Percentiles rank a stretch among this genome's conserved stretches.
Conservation (phyloP, 2,888 invertebrate genomes). For the Pollenia angustigena region DNA sequence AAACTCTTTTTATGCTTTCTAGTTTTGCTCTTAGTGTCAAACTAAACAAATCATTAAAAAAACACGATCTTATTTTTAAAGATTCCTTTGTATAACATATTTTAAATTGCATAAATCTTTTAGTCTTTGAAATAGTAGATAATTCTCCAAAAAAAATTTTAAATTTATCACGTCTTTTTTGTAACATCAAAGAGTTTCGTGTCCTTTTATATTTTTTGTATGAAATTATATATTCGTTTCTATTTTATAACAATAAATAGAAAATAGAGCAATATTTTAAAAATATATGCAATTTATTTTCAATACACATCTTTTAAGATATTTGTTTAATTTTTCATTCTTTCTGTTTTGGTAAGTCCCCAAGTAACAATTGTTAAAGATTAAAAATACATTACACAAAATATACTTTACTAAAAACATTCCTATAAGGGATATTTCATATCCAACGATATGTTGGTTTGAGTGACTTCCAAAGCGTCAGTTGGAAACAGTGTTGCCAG, state of each 20-base stretch:
- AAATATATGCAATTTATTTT: slow-evolving; percentile 47
- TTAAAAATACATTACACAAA: slow-evolving; percentile 75
- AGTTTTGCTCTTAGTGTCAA: background rate
- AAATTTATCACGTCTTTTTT: slow-evolving; percentile 64
- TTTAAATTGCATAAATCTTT: background rate
- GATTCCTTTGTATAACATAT: slow-evolving; percentile 4
- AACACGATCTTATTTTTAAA: slow-evolving; percentile 24
- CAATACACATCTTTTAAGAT: slow-evolving; percentile 42
- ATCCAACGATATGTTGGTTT: background rate
- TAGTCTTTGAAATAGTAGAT: background rate
- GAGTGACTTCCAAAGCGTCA: no score
- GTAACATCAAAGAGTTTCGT: slow-evolving; percentile 58
- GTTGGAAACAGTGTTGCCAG: no score
- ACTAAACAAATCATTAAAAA: slow-evolving; percentile 40
- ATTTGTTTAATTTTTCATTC: slow-evolving; percentile 27
- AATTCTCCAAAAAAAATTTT: slow-evolving; percentile 10
- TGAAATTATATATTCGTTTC: background rate
- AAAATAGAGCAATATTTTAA: slow-evolving; percentile 18
- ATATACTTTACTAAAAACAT: slow-evolving; percentile 1
- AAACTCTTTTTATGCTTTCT: background rate
- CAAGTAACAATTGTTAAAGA: slow-evolving; percentile 74
- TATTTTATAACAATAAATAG: background rate
- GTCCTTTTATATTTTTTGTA: background rate
- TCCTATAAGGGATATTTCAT: slow-evolving; percentile 18
- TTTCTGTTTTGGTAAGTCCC: slow-evolving; percentile 65